Conservation (phyloP, 2,797 vertebrate species). For the Thripadectes ignobilis region DNA sequence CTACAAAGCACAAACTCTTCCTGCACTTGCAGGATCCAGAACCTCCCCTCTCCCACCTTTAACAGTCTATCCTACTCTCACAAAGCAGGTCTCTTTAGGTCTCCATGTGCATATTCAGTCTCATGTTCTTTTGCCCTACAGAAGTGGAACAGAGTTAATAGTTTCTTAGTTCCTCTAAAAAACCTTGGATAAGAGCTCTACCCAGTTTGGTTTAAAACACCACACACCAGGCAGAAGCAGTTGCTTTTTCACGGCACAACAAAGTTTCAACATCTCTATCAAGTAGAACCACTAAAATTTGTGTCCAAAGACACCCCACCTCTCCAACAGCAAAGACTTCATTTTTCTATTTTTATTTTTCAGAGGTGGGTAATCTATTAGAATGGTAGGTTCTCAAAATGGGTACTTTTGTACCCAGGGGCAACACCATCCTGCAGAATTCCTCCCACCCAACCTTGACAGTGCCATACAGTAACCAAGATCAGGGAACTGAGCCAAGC, state of each 20-base stretch:
- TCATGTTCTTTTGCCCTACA: neutral
- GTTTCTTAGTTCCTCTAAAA: neutral
- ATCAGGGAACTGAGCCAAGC: slow-evolving; percentile 18
- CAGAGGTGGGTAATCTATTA: neutral
- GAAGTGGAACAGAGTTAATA: neutral
- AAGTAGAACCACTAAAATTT: neutral
- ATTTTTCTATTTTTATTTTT: neutral
- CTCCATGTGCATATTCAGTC: neutral
- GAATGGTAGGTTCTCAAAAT: neutral
- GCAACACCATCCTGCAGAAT: neutral
- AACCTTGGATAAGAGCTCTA: neutral
- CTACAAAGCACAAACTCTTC: neutral
- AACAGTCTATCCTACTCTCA: neutral
- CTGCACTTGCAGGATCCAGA: neutral
- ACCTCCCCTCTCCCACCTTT: neutral
- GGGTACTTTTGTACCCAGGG: neutral
- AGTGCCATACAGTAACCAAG: neutral
- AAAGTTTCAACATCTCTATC: neutral
- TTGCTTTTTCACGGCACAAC: neutral
- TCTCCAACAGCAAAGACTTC: neutral
- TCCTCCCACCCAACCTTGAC: neutral
- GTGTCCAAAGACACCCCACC: neutral
- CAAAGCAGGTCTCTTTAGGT: neutral
- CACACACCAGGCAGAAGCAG: neutral
- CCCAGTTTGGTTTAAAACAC: neutral